phyloP scores from a whole-genome alignment of 2,113 vertebrate genomes.

The Centrocercus urophasianus region DNA sequence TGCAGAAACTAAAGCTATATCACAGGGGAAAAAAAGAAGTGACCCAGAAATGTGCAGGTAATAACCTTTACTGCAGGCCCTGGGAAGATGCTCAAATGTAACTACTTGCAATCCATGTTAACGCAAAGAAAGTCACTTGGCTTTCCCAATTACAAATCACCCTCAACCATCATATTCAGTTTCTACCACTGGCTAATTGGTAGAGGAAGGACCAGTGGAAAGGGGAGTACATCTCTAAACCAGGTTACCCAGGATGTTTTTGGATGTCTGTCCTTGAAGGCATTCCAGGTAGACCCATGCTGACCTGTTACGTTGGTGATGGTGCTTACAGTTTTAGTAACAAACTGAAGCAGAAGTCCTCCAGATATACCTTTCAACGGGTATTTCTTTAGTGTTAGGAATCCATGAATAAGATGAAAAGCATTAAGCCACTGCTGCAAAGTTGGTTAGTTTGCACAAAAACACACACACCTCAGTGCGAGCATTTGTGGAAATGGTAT shows the following conservation, averaged over 20 bases:
- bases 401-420: not conserved
- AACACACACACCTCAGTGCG: accelerated
- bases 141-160: not conserved
- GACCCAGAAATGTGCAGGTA: not conserved
- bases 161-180: not conserved
- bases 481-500: not conserved
- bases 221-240: not conserved
- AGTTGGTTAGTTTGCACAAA: not conserved
- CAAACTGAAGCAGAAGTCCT: not conserved
- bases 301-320: accelerated
- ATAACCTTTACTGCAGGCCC: not conserved
- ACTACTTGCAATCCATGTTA: not conserved
- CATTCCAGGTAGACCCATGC: not conserved
- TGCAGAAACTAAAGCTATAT: not conserved
- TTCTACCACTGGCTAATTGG: not conserved
- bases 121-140: not conserved
- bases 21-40: not conserved
- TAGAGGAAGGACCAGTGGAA: not conserved
- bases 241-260: not conserved
- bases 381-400: not conserved
- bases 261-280: not conserved
- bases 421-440: not conserved
- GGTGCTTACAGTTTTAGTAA: not conserved
- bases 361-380: not conserved
- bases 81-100: not conserved